Percentiles rank a stretch among this genome's conserved stretches.
Conservation (phyloP, 2,797 vertebrate species). For the Heteromormyrus szaboi region DNA sequence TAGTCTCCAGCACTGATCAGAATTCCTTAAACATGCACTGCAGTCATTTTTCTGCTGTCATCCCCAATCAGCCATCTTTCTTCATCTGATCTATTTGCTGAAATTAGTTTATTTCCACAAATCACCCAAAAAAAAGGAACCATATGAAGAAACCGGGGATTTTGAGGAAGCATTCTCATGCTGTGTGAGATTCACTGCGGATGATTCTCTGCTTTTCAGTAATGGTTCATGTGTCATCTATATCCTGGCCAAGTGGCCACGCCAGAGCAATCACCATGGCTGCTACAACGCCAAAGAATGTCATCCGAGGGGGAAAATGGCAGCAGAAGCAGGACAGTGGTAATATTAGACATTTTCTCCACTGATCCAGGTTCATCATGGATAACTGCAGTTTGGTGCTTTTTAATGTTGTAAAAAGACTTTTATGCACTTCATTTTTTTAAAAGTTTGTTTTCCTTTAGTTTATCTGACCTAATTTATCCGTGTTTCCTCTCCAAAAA, state of each 20-base stretch:
- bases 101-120: neutral
- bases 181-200: neutral
- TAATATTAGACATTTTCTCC: neutral
- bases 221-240: neutral
- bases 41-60: neutral
- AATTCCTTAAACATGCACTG: neutral
- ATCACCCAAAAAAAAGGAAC: neutral
- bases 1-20: neutral
- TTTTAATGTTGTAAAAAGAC: neutral
- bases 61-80: neutral
- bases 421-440: neutral
- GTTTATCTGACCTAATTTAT: conserved; percentile 15
- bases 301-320: neutral
- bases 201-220: neutral
- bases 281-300: neutral
- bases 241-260: neutral
- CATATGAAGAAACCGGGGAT: neutral
- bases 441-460: neutral
- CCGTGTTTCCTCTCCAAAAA: conserved; percentile 25
- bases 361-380: neutral
- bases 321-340: neutral
- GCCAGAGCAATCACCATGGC: neutral
- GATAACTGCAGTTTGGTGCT: neutral
- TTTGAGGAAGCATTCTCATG: neutral
- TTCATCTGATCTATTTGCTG: neutral